These are phyloP conservation scores for Aphyosemion australe DNA, from an alignment of 2,113 vertebrate genomes.

Conservation along the genomic window DNA sequence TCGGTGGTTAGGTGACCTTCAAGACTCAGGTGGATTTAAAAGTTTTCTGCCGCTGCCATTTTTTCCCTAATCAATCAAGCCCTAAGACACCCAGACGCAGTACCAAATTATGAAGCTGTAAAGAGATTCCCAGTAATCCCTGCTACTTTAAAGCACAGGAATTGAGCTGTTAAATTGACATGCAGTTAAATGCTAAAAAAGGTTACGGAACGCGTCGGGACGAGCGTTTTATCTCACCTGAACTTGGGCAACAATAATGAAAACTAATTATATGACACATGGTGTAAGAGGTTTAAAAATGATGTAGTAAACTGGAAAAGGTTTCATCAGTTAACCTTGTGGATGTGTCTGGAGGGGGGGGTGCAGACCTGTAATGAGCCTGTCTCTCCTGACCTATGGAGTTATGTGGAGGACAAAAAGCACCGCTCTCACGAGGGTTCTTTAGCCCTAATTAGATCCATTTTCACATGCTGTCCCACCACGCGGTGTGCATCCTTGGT, in stretches of 20 bases:
- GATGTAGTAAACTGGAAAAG: slow-evolving; percentile 77
- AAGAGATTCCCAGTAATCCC: slow-evolving; percentile 73
- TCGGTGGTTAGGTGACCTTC: slow-evolving; percentile 57
- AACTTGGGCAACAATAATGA: slow-evolving; percentile 74
- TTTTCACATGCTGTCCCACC: slow-evolving; percentile 41
- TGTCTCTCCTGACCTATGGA: slow-evolving; percentile 75
- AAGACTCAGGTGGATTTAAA: slow-evolving; percentile 64
- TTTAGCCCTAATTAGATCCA: slow-evolving; percentile 68
- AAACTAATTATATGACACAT: slow-evolving; percentile 80
- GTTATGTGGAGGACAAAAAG: slow-evolving; percentile 70
- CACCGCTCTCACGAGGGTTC: slow-evolving; percentile 48
- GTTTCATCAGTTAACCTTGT: slow-evolving; percentile 78
- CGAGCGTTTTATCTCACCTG: slow-evolving; percentile 76
- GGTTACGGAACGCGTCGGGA: slow-evolving; percentile 73
- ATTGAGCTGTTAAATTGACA: slow-evolving; percentile 75
- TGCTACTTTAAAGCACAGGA: slow-evolving; percentile 61
- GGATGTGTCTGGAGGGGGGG: slow-evolving; percentile 54
- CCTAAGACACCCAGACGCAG: slow-evolving; percentile 50
- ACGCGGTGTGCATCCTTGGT: slow-evolving; percentile 29
- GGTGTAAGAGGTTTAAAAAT: slow-evolving; percentile 72
- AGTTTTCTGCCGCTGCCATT: slow-evolving; percentile 59
- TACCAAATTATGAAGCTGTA: slow-evolving; percentile 67
- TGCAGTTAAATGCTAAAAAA: slow-evolving; percentile 78
- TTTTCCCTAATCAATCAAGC: slow-evolving; percentile 69
- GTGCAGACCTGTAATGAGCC: slow-evolving; percentile 72